Conservation (phyloP, 2,888 invertebrate genomes). For the Nudaria mundana region DNA sequence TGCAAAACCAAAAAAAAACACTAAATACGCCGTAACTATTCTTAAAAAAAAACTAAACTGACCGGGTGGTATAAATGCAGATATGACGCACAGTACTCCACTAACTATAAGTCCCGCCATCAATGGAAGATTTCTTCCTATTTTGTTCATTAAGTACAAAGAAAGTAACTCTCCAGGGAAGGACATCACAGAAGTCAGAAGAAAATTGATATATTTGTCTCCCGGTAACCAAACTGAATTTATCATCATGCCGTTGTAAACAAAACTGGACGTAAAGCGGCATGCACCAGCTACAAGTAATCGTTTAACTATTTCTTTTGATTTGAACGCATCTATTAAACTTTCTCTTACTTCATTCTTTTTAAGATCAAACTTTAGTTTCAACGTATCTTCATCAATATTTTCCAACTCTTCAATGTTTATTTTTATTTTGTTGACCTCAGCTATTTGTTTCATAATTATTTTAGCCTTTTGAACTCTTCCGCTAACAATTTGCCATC, state of each 20-base stretch:
- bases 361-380: conserved; percentile 50
- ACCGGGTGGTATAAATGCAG: conserved; percentile 53
- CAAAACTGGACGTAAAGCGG: conserved; percentile 57
- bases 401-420: conserved; percentile 43
- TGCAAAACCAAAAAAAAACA: too few species aligned
- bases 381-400: conserved; percentile 44
- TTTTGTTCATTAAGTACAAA: conserved; percentile 59
- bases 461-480: conserved; percentile 51
- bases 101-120: conserved; percentile 48
- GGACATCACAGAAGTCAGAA: conserved; percentile 60
- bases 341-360: conserved; percentile 48
- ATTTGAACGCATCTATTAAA: conserved; percentile 44
- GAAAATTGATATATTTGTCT: conserved; percentile 61
- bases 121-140: conserved; percentile 58
- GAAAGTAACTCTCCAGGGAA: conserved; percentile 64
- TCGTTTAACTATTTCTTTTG: conserved; percentile 52
- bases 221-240: conserved; percentile 66
- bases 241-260: conserved; percentile 63
- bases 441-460: conserved; percentile 44
- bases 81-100: conserved; percentile 48
- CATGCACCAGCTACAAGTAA: conserved; percentile 43
- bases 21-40: too few species aligned
- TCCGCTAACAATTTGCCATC: conserved; percentile 57
- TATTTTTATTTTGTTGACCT: conserved; percentile 52
- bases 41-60: conserved; percentile 32